Conservation (phyloP, 2,797 vertebrate genomes). For the Sebastolobus altivelis region DNA sequence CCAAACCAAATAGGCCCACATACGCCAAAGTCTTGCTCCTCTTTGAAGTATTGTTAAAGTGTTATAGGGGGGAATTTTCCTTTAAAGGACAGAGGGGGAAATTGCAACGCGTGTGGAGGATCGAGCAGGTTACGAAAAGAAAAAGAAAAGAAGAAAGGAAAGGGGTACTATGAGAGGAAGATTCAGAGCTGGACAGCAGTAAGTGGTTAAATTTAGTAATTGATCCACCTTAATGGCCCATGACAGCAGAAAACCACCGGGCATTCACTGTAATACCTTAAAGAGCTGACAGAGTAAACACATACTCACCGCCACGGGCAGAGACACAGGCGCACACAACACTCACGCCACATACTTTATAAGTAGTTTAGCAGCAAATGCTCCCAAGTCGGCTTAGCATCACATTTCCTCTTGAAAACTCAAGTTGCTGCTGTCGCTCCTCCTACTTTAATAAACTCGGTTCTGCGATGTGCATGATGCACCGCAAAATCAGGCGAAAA, state of each 20-base stretch:
- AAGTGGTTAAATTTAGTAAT: constrained; percentile 59
- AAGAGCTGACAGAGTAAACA: constrained; percentile 71
- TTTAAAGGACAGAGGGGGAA: background rate
- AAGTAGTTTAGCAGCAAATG: constrained; percentile 62
- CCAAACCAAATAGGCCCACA: background rate
- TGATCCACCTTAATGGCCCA: constrained; percentile 62
- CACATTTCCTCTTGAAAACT: constrained; percentile 66
- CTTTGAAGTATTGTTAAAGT: background rate
- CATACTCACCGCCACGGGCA: constrained; percentile 41
- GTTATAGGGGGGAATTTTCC: background rate
- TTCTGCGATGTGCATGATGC: constrained; percentile 54
- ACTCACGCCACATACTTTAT: constrained; percentile 41
- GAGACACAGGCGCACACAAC: constrained; percentile 46
- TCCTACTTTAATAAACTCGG: constrained; percentile 68
- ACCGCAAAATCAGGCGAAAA: constrained; percentile 36
- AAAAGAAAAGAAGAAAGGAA: background rate
- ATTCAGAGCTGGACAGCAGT: constrained; percentile 36
- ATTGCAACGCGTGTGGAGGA: background rate
- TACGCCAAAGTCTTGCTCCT: background rate
- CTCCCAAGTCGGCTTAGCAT: constrained; percentile 71
- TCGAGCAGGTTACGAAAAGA: constrained; percentile 7
- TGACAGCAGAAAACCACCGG: constrained; percentile 57
- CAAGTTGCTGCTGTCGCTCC: constrained; percentile 62
- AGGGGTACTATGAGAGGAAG: background rate
- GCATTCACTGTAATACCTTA: constrained; percentile 60